phyloP scores from a whole-genome alignment of 2,113 vertebrate genomes.

The Cairina moschata region DNA sequence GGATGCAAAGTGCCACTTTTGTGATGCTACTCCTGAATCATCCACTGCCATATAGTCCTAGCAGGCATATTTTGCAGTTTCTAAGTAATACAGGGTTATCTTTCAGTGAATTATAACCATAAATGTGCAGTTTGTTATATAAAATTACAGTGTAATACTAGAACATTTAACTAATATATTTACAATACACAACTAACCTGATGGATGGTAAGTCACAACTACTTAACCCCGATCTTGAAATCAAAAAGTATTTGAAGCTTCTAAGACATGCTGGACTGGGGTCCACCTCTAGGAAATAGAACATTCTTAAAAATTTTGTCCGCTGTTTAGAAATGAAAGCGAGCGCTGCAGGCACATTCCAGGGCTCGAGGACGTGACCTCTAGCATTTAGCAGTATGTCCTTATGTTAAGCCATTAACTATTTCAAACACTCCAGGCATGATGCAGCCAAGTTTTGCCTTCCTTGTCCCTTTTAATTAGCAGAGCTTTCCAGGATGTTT shows the following conservation, averaged over 20 bases:
- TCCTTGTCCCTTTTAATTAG: constrained; percentile 6
- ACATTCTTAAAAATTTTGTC: not conserved
- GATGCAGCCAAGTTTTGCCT: not conserved
- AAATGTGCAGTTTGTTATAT: not conserved
- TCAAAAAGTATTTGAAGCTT: not conserved
- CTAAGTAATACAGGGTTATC: not conserved
- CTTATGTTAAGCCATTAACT: not conserved
- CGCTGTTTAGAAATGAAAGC: not conserved
- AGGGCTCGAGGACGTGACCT: constrained; percentile 4
- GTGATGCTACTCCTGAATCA: not conserved
- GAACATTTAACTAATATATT: not conserved
- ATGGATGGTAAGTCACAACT: accelerated
- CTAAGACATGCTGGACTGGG: not conserved
- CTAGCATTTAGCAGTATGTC: not conserved
- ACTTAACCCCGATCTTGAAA: not conserved
- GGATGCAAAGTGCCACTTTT: not conserved
- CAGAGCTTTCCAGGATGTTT: not conserved
- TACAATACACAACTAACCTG: not conserved
- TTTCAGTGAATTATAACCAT: not conserved
- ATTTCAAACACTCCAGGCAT: not conserved
- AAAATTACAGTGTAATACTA: not conserved
- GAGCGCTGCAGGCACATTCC: constrained; percentile 27
- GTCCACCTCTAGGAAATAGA: not conserved
- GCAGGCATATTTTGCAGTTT: not conserved
- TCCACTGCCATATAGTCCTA: not conserved